A percentile compares a stretch with the other conserved stretches of the same genome.
Conservation (phyloP, 2,888 invertebrate species). For the Rosalia funebris region DNA sequence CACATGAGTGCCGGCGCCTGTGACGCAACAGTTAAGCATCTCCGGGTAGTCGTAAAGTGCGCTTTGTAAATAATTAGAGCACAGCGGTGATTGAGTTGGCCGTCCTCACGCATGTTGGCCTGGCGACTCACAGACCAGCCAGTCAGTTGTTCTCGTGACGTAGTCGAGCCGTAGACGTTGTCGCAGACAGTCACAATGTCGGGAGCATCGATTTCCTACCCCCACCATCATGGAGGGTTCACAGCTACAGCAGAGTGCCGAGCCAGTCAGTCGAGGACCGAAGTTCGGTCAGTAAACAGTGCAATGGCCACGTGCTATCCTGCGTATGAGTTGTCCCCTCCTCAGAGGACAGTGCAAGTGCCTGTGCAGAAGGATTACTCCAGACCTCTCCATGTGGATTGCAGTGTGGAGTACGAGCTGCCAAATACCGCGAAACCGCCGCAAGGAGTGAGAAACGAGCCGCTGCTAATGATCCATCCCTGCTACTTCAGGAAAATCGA, state of each 20-base stretch:
- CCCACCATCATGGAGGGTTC: conserved; percentile 55
- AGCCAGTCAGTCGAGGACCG: conserved; percentile 59
- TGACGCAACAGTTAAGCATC: conserved; percentile 54
- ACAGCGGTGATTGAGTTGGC: conserved; percentile 57
- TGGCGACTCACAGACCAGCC: conserved; percentile 30
- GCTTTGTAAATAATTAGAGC: conserved; percentile 62
- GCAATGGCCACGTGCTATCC: conserved; percentile 61
- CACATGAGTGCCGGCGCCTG: conserved; percentile 40
- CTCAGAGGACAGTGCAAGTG: conserved; percentile 63
- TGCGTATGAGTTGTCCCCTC: conserved; percentile 59
- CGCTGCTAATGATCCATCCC: conserved; percentile 89
- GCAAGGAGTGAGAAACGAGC: conserved; percentile 83
- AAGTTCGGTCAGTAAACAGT: conserved; percentile 53
- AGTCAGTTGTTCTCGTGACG: conserved; percentile 52
- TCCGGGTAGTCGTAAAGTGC: conserved; percentile 54
- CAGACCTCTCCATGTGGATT: conserved; percentile 88
- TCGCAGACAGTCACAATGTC: conserved; percentile 61
- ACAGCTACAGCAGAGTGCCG: conserved; percentile 40
- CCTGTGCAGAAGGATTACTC: conserved; percentile 80
- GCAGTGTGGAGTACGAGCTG: conserved; percentile 91
- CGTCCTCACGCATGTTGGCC: conserved; percentile 42
- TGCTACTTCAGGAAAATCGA: conserved; percentile 90
- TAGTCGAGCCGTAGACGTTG: conserved; percentile 61
- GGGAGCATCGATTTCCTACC: conserved; percentile 65
- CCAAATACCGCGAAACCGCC: conserved; percentile 90